A percentile compares a stretch with the other conserved stretches of the same genome.
phyloP scores from a whole-genome alignment of 1,140 invertebrate species.

The Andrena cerasifolii region DNA sequence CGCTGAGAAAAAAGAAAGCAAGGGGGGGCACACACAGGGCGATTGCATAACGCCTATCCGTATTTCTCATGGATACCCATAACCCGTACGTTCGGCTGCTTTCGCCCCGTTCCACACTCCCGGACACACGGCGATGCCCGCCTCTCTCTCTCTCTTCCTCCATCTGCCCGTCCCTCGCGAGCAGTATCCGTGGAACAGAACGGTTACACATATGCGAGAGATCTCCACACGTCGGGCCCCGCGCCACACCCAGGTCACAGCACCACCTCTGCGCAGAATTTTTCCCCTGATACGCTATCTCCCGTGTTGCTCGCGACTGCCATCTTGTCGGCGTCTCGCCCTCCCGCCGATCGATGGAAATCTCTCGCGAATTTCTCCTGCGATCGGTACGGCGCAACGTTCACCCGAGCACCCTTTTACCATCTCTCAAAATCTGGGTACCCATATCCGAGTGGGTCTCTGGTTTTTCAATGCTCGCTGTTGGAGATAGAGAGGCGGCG shows the following conservation, averaged over 20 bases:
- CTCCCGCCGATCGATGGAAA: neutral
- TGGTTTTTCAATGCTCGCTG: too few species aligned
- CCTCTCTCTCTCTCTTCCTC: neutral
- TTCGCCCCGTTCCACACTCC: conserved; percentile 44
- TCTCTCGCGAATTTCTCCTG: neutral
- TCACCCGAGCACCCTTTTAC: too few species aligned
- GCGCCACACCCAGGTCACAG: conserved; percentile 48
- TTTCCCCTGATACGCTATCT: conserved; percentile 50
- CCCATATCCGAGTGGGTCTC: too few species aligned
- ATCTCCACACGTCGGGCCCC: conserved; percentile 29
- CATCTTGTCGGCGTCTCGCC: neutral
- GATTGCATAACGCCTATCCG: conserved; percentile 45
- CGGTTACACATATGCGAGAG: conserved; percentile 55
- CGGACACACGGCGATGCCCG: conserved; percentile 16
- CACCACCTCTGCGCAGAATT: conserved; percentile 26
- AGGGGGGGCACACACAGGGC: conserved; percentile 14
- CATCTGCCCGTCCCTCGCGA: neutral
- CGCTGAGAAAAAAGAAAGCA: conserved; percentile 44
- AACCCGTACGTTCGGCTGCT: conserved; percentile 20
- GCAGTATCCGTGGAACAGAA: conserved; percentile 13
- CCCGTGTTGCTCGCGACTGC: neutral
- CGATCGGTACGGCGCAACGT: too few species aligned
- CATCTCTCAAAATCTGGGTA: too few species aligned
- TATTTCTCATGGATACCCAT: conserved; percentile 51
- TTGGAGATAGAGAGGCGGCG: too few species aligned